Conservation (phyloP, 2,113 vertebrate genomes). For the Ahaetulla prasina region DNA sequence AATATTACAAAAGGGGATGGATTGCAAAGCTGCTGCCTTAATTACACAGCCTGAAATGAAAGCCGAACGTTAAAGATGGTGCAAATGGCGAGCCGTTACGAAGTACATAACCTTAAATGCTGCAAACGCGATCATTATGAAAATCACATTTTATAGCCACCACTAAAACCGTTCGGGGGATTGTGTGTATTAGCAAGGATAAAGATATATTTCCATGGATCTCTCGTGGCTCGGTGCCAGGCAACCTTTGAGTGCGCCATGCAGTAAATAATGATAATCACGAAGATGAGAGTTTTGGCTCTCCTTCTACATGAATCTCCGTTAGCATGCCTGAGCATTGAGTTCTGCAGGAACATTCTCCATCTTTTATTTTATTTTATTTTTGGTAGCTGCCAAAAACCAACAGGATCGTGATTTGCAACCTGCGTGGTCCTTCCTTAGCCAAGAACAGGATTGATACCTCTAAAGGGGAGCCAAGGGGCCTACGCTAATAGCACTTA, state of each 20-base stretch:
- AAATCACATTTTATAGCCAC: neutral
- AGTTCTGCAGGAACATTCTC: neutral
- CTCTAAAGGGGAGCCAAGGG: neutral
- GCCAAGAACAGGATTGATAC: neutral
- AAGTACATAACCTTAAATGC: constrained; percentile 28
- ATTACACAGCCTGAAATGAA: constrained; percentile 14
- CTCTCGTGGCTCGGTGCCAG: neutral
- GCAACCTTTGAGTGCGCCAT: neutral
- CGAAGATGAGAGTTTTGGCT: neutral
- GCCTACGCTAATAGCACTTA: neutral
- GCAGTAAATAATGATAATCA: neutral
- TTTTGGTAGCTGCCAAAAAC: neutral
- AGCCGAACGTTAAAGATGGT: neutral
- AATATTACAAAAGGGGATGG: neutral
- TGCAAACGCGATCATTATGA: neutral
- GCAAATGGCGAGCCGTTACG: neutral
- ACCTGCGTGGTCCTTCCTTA: neutral
- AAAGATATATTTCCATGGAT: neutral
- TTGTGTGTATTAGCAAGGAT: constrained; percentile 2
- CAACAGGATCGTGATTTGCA: neutral
- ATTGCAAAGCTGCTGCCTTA: neutral
- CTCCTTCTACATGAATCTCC: neutral
- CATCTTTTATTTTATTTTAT: too few species aligned
- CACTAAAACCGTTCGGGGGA: constrained; percentile 19
- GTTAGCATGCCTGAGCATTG: neutral